Evolutionary conservation across 2,888 invertebrate species (phyloP).

Genomic region (Nasonia oneida): DNA sequence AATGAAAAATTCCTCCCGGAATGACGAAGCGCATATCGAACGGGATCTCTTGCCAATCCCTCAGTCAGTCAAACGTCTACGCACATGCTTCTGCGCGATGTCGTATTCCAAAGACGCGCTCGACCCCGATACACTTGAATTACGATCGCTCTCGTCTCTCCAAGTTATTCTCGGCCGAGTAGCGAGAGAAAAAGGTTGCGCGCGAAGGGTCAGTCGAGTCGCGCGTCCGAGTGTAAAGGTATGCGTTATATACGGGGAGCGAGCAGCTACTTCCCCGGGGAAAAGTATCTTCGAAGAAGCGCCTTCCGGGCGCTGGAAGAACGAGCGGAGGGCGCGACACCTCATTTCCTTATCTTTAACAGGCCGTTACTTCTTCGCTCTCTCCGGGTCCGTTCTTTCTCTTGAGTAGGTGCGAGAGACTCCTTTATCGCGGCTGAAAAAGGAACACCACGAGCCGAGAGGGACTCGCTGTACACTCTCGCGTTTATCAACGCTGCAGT

Average conservation of each 20-base stretch:
- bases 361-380: conserved; percentile 75
- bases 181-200: conserved; percentile 42
- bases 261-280: conserved; percentile 62
- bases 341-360: conserved; percentile 80
- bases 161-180: conserved; percentile 65
- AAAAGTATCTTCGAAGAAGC: conserved; percentile 46
- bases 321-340: conserved; percentile 73
- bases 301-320: conserved; percentile 54
- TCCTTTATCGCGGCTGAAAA: conserved; percentile 56
- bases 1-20: not conserved
- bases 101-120: conserved; percentile 41
- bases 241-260: conserved; percentile 63
- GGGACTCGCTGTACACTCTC: not conserved
- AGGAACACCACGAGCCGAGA: not conserved
- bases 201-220: conserved; percentile 71
- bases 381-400: conserved; percentile 19
- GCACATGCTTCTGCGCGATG: not conserved
- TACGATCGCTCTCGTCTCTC: conserved; percentile 48
- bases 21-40: conserved; percentile 36
- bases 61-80: not conserved
- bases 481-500: conserved; percentile 31
- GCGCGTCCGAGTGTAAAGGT: conserved; percentile 77
- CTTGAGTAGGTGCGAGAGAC: conserved; percentile 33
- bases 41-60: conserved; percentile 5
- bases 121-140: conserved; percentile 64